These are phyloP conservation scores for Drosophila neotestacea DNA, from an alignment of 2,888 invertebrate genomes.

Conservation along the genomic window DNA sequence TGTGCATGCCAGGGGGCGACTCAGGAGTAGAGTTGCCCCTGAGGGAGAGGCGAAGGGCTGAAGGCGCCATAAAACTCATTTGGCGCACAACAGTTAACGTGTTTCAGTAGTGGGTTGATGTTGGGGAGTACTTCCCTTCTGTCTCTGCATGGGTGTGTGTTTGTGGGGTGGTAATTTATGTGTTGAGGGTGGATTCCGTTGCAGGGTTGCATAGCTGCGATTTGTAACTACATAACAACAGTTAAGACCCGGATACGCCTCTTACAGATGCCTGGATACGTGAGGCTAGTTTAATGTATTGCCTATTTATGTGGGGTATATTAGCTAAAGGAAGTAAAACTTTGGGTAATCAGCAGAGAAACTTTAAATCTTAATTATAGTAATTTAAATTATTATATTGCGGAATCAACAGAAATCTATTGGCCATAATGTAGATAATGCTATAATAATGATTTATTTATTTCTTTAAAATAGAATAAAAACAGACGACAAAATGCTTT, in stretches of 20 bases:
- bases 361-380: not conserved
- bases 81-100: slow-evolving; percentile 71
- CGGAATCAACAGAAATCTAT: too few species aligned
- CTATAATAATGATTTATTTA: too few species aligned
- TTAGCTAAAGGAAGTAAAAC: slow-evolving; percentile 1
- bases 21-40: slow-evolving; percentile 14
- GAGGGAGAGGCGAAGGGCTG: slow-evolving; percentile 1
- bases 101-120: slow-evolving; percentile 16
- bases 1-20: slow-evolving; percentile 53
- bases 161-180: slow-evolving; percentile 56
- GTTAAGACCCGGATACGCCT: slow-evolving; percentile 44
- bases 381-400: not conserved
- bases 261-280: slow-evolving; percentile 36
- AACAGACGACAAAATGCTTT: too few species aligned
- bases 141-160: slow-evolving; percentile 11
- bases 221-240: slow-evolving; percentile 49
- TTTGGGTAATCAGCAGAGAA: not conserved
- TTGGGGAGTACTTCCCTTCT: too few species aligned
- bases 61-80: slow-evolving; percentile 71
- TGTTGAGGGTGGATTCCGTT: slow-evolving; percentile 34
- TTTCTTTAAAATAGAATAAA: too few species aligned
- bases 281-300: slow-evolving; percentile 36
- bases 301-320: not conserved
- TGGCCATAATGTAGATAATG: too few species aligned
- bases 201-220: slow-evolving; percentile 45